Conservation (phyloP, 1,140 invertebrate genomes). For the Mactra quadrangularis region DNA sequence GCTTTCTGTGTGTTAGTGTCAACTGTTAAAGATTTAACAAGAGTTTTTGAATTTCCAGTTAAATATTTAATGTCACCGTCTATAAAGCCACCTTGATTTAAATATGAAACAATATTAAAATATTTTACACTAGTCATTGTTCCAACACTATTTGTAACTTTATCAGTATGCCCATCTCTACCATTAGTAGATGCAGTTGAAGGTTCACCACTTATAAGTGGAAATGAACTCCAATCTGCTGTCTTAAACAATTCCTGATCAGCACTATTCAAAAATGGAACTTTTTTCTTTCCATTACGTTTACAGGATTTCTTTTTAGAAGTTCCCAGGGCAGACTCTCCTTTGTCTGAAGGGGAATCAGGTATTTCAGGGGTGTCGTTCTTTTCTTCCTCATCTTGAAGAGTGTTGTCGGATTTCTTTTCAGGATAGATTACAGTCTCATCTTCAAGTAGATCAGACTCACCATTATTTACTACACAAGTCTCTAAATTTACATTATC, state of each 20-base stretch:
- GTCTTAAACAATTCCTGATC: constrained; percentile 41
- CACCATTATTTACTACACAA: background rate
- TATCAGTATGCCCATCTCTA: background rate
- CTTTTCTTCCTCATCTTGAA: no score
- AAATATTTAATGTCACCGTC: constrained; percentile 35
- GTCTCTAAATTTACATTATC: no score
- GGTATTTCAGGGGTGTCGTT: no score
- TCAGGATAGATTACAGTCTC: no score
- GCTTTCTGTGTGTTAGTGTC: background rate
- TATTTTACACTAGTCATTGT: constrained; percentile 31
- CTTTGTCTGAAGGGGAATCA: no score
- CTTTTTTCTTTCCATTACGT: constrained; percentile 16
- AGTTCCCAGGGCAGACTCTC: background rate
- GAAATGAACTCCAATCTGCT: constrained; percentile 31
- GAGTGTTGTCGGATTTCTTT: no score
- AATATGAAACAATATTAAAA: constrained; percentile 5
- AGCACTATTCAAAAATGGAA: constrained; percentile 32
- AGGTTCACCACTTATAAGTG: constrained; percentile 2
- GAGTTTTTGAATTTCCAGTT: constrained; percentile 42
- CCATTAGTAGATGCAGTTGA: background rate
- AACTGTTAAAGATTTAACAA: background rate
- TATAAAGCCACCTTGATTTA: constrained; percentile 42
- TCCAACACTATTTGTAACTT: background rate
- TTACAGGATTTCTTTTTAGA: constrained; percentile 13
- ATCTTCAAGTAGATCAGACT: no score